Evolutionary conservation across 2,113 vertebrate species (phyloP), one percentile per base, ranked within the genome.

Genomic region (Otolemur garnettii): DNA sequence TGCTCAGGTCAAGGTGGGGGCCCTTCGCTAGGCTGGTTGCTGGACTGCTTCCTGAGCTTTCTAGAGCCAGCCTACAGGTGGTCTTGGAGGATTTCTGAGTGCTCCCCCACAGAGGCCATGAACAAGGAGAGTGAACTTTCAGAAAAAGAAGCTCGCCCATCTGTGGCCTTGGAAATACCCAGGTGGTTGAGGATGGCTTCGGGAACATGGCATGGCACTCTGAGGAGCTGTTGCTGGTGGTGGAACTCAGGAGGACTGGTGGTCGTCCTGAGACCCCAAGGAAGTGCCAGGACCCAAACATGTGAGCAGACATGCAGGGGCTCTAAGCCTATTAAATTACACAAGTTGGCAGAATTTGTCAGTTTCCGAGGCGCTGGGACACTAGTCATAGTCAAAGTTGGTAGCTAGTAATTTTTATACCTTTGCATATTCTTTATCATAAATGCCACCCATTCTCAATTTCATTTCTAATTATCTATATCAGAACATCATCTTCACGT

Each of bases 401-500:
- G 17, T 50, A 53, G n/a, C 24, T 69, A 93, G 26, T 74, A 35
- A 87, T 62, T 50, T 87, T 79, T 75, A 89, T 50, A 72, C 53
- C 33, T 17, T 89, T n/a, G 38, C 24, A 45, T 78, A 53, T n/a
- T 83, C 13, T 87, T 79, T 91, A 93, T 95, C 12, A 33, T 81
- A 80, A 83, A 69, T 93, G 26, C 2, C 35, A 91, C 33, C 64
- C 42, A 77, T 90, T 82, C 19, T 80, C 28, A 62, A 66, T 85
- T 38, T 91, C 62, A n/a, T 35, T 95, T 68, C 21, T 78, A 64
- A 66, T 38, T 13, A 87, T 26, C 24, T 78, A 21, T 57, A 22
- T 83, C 42, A 11, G n/a, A 55, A 72, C 45, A 50, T 53, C 2
- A 0, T 79, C 68, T 33, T 77, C 19, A 50, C 1, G 21, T 90